Conservation (phyloP, 2,113 vertebrate genomes). For the Chaetodon auriga region DNA sequence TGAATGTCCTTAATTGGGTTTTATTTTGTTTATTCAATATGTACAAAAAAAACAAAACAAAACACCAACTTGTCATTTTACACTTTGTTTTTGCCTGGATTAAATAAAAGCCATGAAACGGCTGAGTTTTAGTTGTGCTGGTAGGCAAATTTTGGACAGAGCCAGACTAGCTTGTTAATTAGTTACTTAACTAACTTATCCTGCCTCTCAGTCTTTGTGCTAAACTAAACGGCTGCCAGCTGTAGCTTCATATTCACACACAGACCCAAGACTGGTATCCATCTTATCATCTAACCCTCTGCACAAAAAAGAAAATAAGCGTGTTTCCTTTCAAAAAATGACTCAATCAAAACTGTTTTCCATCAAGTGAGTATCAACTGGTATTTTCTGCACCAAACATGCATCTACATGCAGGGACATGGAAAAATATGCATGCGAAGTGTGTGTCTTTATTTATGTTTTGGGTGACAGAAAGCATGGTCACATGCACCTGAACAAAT, state of each 20-base stretch:
- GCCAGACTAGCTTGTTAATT: background rate
- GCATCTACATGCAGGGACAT: background rate
- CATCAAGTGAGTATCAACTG: too few relatives aligned
- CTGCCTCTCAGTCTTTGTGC: background rate
- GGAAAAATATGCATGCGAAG: background rate
- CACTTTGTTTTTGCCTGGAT: background rate
- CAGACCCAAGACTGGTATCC: background rate
- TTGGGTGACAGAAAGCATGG: constrained; percentile 23
- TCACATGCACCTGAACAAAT: constrained; percentile 3
- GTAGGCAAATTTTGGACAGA: background rate
- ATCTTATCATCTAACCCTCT: background rate
- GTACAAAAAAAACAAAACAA: too few relatives aligned
- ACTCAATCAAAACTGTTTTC: background rate
- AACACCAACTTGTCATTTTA: background rate
- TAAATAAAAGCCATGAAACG: background rate
- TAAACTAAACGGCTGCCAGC: background rate
- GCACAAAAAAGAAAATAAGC: background rate
- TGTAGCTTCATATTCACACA: background rate
- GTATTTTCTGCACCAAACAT: background rate
- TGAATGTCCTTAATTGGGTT: background rate
- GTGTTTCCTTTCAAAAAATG: background rate
- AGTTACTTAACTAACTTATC: background rate
- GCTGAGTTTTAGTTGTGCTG: too few relatives aligned
- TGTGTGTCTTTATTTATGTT: constrained; percentile 3
- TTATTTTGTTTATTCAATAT: background rate